These are phyloP conservation scores for Psittacula echo DNA, from an alignment of 2,797 vertebrate genomes.

Conservation along the genomic window DNA sequence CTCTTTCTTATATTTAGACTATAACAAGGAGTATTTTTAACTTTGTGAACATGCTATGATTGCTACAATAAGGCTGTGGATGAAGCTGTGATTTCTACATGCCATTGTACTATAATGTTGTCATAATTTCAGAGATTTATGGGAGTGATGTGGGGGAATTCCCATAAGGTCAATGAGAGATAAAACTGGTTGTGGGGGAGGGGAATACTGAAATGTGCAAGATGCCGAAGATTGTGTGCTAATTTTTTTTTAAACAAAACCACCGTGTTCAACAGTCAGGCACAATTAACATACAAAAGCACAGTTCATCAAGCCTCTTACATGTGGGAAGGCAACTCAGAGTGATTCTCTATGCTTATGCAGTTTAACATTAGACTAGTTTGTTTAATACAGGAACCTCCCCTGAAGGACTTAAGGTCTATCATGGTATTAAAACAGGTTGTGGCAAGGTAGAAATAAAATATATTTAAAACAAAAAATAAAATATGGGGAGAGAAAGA, in stretches of 20 bases:
- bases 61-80: background rate
- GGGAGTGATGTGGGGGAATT: background rate
- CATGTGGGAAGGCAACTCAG: background rate
- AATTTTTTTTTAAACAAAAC: background rate
- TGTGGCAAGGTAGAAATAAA: background rate
- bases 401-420: background rate
- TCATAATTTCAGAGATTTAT: background rate
- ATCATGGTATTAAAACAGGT: background rate
- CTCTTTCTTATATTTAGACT: background rate
- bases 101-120: background rate
- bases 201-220: background rate
- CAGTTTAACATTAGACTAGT: background rate
- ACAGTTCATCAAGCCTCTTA: background rate
- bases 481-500: background rate
- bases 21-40: background rate
- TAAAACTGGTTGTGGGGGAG: fast-evolving
- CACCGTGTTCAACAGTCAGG: background rate
- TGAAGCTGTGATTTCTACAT: background rate
- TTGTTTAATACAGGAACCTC: background rate
- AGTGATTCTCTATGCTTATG: background rate
- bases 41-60: background rate
- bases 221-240: background rate
- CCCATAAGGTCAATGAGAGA: background rate
- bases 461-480: background rate
- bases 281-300: background rate